These are phyloP conservation scores for Mamestra configurata DNA, from an alignment of 1,140 invertebrate species.

Conservation along the genomic window DNA sequence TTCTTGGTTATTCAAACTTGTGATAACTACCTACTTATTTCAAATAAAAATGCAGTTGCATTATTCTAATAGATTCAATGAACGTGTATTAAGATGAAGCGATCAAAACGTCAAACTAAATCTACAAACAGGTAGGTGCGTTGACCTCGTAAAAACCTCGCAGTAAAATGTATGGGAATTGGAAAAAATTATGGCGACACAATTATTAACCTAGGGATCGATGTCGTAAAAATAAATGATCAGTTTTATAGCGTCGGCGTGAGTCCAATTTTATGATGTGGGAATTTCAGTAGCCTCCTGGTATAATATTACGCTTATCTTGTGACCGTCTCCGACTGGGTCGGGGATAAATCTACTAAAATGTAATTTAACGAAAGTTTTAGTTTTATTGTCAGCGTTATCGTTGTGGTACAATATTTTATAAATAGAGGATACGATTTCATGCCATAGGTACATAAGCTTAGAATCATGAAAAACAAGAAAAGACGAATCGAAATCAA, in stretches of 20 bases:
- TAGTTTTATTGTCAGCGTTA: background rate
- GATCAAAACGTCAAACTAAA: conserved; percentile 48
- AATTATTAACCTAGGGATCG: conserved; percentile 78
- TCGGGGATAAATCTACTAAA: conserved; percentile 18
- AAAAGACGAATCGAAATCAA: no score
- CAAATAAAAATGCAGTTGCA: background rate
- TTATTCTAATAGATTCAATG: conserved; percentile 19
- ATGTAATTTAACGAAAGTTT: conserved; percentile 22
- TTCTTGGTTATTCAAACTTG: no score
- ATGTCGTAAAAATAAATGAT: conserved; percentile 83
- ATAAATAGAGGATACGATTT: no score
- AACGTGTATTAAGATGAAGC: background rate
- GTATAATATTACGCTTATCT: conserved; percentile 75
- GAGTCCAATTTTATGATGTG: conserved; percentile 80
- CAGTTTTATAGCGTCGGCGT: conserved; percentile 71
- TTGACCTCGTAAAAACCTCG: conserved; percentile 30
- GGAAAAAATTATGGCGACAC: conserved; percentile 71
- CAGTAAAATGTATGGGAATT: conserved; percentile 61
- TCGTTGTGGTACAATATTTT: no score
- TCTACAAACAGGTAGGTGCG: background rate
- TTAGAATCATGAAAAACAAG: no score
- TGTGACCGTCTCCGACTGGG: conserved; percentile 47
- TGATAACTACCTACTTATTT: no score
- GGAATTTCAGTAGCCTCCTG: conserved; percentile 75
- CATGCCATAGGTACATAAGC: no score